Conservation (phyloP, 2,888 invertebrate genomes). For the Conops quadrifasciatus region DNA sequence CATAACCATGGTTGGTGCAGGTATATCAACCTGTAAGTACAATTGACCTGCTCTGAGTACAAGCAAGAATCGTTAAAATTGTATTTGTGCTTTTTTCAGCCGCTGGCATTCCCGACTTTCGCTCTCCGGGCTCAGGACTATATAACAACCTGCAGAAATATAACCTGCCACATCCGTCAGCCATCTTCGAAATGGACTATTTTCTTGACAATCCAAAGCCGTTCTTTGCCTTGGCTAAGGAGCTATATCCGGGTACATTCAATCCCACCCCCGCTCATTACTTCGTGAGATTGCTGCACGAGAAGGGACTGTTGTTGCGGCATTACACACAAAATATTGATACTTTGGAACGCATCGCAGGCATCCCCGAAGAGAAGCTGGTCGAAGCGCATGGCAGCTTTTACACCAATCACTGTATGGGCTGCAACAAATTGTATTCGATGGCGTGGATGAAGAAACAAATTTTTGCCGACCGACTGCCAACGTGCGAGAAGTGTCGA, state of each 20-base stretch:
- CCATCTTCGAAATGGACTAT: slow-evolving; percentile 90
- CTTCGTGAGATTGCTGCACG: slow-evolving; percentile 84
- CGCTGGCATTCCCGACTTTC: slow-evolving; percentile 92
- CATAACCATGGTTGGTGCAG: slow-evolving; percentile 94
- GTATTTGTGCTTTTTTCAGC: slow-evolving; percentile 47
- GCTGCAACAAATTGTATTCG: slow-evolving; percentile 75
- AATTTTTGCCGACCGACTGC: slow-evolving; percentile 77
- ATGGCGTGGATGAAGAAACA: slow-evolving; percentile 88
- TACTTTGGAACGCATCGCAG: slow-evolving; percentile 87
- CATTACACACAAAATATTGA: slow-evolving; percentile 95
- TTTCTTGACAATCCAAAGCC: slow-evolving; percentile 90
- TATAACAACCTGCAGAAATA: slow-evolving; percentile 93
- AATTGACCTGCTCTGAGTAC: not conserved
- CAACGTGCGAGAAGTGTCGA: slow-evolving; percentile 79
- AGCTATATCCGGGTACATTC: slow-evolving; percentile 86
- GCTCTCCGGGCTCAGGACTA: slow-evolving; percentile 90
- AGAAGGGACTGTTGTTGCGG: slow-evolving; percentile 79
- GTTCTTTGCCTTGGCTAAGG: slow-evolving; percentile 90
- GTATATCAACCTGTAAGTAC: slow-evolving; percentile 91
- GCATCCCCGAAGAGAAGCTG: slow-evolving; percentile 82
- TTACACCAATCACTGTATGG: slow-evolving; percentile 84
- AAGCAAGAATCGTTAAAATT: not conserved
- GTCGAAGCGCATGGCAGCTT: slow-evolving; percentile 97
- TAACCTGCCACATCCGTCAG: slow-evolving; percentile 88
- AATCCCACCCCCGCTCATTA: slow-evolving; percentile 92